Base-by-base conservation (phyloP, 2,888 invertebrate genomes). In the Theristus sp. region DNA sequence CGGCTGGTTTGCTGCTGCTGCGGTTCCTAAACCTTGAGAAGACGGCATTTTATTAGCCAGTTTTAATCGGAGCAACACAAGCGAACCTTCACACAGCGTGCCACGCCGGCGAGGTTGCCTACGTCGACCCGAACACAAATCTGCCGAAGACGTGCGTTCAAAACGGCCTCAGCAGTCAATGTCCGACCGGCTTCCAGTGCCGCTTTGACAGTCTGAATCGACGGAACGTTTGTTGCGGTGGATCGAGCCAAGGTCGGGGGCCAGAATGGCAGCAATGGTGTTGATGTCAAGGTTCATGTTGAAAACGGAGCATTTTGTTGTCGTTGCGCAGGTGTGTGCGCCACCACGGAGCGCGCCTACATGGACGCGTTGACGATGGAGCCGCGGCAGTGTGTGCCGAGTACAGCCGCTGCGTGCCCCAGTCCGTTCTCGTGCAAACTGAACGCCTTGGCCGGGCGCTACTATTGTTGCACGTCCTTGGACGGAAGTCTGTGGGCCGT, bases 81-180 rank as follows among this genome's bases (percentile, higher is more conserved):
- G n/a, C n/a, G n/a, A n/a, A n/a, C n/a, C n/a, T n/a, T n/a, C 22
- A 26, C 24, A 47, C 25, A 49, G 58, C 47, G 17, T 58, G 57
- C n/a, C 10, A n/a, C 13, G 31, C 53, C 20, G 62, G 62, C 30
- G 62, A 62, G 54, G n/a, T 49, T 10, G 62, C 49, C n/a, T 56
- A 27, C 25, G 2, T 56, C 10, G 60, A 60, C 38, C 46, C 57
- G 30, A 60, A 57, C 54, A 57, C 56, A 1, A 57, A 57, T 24
- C 2, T 2, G 17, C 29, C 46, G 24, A 10, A 25, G n/a, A 17
- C 24, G 13, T 60, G 60, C 25, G 17, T 28, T 13, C 25, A 27
- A 10, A 29, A 29, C 10, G 29, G 26, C 3, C 20, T 17, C 20
- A 25, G 25, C 6, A 22, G 13, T 17, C 22, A 10, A 17, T 60